Base-by-base conservation (phyloP, 2,797 vertebrate species). In the Lithobates pipiens region DNA sequence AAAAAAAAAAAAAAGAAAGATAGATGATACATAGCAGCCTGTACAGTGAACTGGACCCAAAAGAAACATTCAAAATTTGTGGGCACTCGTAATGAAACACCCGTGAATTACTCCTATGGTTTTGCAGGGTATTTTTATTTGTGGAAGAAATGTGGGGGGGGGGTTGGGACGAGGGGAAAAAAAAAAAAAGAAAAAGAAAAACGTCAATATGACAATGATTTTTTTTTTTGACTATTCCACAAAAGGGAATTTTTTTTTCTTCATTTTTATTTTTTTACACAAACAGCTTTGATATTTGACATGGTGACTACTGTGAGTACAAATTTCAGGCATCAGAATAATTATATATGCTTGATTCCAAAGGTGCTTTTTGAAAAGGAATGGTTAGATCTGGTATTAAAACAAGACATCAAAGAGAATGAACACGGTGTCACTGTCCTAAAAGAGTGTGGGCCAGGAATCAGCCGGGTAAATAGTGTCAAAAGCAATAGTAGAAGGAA, bases 281-380 rank as follows among this genome's bases (percentile, higher is more conserved):
- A 76, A 76, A 25, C 15, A 6, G 5, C 71, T 72, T 15, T 18
- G 32, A 10, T n/a, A 61, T 21, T 61, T 61, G 54, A 54, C 27
- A 25, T 29, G 36, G n/a, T 39, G 39, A 44, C 25, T 18, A 36
- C 13, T 21, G 16, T 25, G 18, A 61, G 54, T 15, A 57, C 36
- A 34, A 65, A 34, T 72, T 10, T n/a, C 18, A 65, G 57, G 63
- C 2, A 23, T 32, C 18, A 36, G 65, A 27, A 69, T 18, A 27
- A 69, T 18, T 23, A 3, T 18, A 25, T 23, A 32, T 44, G 11
- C n/a, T 34, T 34, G 27, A 68, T 68, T 39, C 42, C 21, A 7
- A 44, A 69, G 69, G 70, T 63, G 25, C 50, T 65, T 84, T 82
- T 84, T 71, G 61, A 70, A 77, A 71, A 72, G 83, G 69, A 78